phyloP scores from a whole-genome alignment of 1,140 invertebrate species.

The Batillaria attramentaria region DNA sequence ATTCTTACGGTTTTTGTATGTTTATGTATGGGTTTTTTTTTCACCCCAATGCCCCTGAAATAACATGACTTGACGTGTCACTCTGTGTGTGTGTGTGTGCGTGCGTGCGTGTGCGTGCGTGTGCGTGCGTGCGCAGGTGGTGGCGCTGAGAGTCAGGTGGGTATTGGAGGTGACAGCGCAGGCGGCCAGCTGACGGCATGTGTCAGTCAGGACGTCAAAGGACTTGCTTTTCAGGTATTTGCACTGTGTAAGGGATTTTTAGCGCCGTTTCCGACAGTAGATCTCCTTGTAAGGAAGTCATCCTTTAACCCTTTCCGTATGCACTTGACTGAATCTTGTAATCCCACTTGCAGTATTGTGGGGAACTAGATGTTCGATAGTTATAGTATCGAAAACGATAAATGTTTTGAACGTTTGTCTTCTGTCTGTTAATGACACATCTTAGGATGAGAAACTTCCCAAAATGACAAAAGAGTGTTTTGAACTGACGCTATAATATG shows the following conservation, averaged over 20 bases:
- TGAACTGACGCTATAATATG: too few species aligned
- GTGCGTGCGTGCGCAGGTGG: background rate
- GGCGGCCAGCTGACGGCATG: background rate
- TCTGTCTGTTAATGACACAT: background rate
- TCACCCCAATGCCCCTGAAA: too few species aligned
- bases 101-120: background rate
- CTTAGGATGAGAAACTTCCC: background rate
- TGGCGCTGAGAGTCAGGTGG: background rate
- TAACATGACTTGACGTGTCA: too few species aligned
- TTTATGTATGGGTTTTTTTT: too few species aligned
- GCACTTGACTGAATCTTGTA: too few species aligned
- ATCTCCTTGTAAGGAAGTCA: background rate
- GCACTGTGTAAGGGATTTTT: background rate
- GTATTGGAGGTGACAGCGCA: background rate
- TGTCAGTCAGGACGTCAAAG: background rate
- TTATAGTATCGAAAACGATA: too few species aligned
- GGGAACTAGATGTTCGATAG: too few species aligned
- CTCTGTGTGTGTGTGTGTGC: background rate
- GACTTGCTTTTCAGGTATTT: background rate
- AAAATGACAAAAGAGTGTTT: too few species aligned
- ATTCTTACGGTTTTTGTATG: too few species aligned
- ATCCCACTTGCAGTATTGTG: too few species aligned
- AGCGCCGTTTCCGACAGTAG: background rate
- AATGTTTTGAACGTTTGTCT: too few species aligned
- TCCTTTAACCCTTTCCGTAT: too few species aligned